Evolutionary conservation across 2,113 vertebrate genomes (phyloP).

Genomic region (Xiphias gladius): DNA sequence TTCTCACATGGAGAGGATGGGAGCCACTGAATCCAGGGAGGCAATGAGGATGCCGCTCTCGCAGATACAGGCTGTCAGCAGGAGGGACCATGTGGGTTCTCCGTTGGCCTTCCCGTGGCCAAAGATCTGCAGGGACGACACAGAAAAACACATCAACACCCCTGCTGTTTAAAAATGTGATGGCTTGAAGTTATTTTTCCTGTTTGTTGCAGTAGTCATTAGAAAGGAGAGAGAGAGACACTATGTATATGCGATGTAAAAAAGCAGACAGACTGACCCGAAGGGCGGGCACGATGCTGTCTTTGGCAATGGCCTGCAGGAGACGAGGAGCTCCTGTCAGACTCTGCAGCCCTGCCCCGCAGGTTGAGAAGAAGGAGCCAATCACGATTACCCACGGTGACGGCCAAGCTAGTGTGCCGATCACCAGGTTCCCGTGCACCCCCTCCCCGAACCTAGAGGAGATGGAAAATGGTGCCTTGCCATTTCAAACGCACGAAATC

Average conservation of each 20-base stretch:
- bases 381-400: slow-evolving; percentile 98
- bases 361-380: slow-evolving; percentile 98
- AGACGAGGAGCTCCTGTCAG: slow-evolving; percentile 96
- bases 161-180: not conserved
- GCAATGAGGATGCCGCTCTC: slow-evolving; percentile 98
- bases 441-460: slow-evolving; percentile 92
- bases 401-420: slow-evolving; percentile 95
- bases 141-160: slow-evolving; percentile 21
- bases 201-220: not conserved
- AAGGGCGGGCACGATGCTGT: slow-evolving; percentile 95
- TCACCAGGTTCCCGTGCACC: slow-evolving; percentile 95
- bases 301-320: slow-evolving; percentile 94
- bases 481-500: not conserved
- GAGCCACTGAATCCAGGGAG: slow-evolving; percentile 95
- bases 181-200: not conserved
- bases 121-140: slow-evolving; percentile 88
- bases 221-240: not conserved
- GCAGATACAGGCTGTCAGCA: slow-evolving; percentile 96
- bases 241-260: not conserved
- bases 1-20: slow-evolving; percentile 97
- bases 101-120: slow-evolving; percentile 98
- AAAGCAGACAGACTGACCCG: slow-evolving; percentile 83
- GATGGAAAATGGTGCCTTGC: not conserved
- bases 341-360: slow-evolving; percentile 96
- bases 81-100: slow-evolving; percentile 97